Base-by-base conservation (phyloP, 2,888 invertebrate genomes). In the Rotaria socialis region DNA sequence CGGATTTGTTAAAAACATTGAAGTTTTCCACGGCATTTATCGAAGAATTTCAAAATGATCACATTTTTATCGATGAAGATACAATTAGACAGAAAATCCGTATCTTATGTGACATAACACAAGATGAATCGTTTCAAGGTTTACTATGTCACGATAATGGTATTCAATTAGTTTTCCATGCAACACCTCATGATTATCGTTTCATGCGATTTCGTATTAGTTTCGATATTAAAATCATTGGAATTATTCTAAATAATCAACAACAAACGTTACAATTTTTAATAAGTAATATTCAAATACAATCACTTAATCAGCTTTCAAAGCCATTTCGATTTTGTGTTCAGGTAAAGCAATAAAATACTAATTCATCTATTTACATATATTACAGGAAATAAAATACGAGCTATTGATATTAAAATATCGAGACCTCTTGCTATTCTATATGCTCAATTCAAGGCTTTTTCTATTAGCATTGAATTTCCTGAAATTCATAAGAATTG, bases 121-220 rank as follows among this genome's bases (percentile, higher is more conserved):
- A 80, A 22, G 80, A 80, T 47, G 43, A 80, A 47, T 47, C 43
- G 24, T 80, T 80, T 80, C 47, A 80, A 47, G 80, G 47, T 80
- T 80, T 80, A 47, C 5, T 47, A 8, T 80, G 80, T 80, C 47
- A 80, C 47, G 80, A 80, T 80, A 80, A 43, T 24, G 80, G 80
- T 47, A 80, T 80, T 24, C 47, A 47, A 80, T 47, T 80, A n/a
- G n/a, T 80, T 47, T 80, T 80, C n/a, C 80, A 80, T 80, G 16
- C 47, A 24, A 80, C 80, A 11, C 24, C 22, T 24, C 43, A 47
- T 11, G 80, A 80, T 47, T 47, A 80, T 47, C 47, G 47, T 47
- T 47, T 47, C 19, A 80, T 80, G 24, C 5, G 47, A 43, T 80
- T n/a, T 80, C 80, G 80, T 47, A 80, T 80, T 47, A 80, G n/a